These are phyloP conservation scores for Lagodon rhomboides DNA, from an alignment of 2,797 vertebrate species.

Conservation along the genomic window DNA sequence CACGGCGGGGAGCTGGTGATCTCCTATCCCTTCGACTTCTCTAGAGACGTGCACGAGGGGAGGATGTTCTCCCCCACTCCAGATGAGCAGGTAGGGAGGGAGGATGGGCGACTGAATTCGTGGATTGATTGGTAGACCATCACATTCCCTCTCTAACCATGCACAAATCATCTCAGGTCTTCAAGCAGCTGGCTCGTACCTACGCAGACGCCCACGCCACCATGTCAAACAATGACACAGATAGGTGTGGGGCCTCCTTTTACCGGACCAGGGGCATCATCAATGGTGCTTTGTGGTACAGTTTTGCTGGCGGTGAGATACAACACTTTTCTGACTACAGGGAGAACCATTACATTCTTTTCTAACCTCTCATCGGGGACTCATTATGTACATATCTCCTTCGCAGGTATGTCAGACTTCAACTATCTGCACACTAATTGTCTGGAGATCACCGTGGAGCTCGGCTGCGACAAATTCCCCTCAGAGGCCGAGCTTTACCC, in stretches of 20 bases:
- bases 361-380: too few relatives aligned
- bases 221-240: conserved; percentile 93
- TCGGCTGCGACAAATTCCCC: conserved; percentile 97
- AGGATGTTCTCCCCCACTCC: conserved; percentile 95
- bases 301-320: conserved; percentile 94
- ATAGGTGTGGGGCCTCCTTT: conserved; percentile 94
- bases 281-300: conserved; percentile 98
- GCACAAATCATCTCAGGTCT: conserved; percentile 81
- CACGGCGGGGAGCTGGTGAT: conserved; percentile 97
- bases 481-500: conserved; percentile 91
- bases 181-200: conserved; percentile 92
- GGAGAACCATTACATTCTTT: background rate
- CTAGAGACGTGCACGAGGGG: conserved; percentile 90
- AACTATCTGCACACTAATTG: conserved; percentile 98
- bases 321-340: conserved; percentile 1
- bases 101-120: background rate
- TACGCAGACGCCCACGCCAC: conserved; percentile 92
- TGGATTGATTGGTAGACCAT: too few relatives aligned
- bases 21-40: conserved; percentile 97
- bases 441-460: conserved; percentile 96
- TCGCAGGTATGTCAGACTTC: conserved; percentile 97
- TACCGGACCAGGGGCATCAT: conserved; percentile 91
- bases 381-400: background rate
- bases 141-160: background rate
- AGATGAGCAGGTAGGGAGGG: conserved; percentile 91